Percentiles rank a stretch among this genome's conserved stretches.
Evolutionary conservation across 2,113 vertebrate genomes (phyloP).

Genomic region (Phylloscopus trochiloides): DNA sequence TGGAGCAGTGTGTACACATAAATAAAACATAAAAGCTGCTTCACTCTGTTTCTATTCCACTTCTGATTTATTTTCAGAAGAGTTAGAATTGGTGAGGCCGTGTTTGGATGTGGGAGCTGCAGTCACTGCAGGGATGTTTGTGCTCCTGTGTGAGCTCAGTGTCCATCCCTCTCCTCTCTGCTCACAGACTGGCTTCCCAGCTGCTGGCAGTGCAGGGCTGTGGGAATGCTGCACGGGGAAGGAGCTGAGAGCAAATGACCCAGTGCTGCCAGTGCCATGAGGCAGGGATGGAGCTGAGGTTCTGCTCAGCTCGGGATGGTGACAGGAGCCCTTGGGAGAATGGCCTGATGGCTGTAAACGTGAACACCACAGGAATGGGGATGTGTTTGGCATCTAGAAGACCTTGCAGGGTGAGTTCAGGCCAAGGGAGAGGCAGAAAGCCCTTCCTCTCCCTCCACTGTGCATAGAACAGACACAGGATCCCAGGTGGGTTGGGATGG

Average conservation of each 20-base stretch:
- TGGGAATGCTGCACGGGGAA: fast-evolving
- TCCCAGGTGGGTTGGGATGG: not conserved
- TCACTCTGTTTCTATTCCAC: not conserved
- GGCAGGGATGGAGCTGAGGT: fast-evolving
- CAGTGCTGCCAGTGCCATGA: fast-evolving
- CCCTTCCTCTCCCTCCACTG: not conserved
- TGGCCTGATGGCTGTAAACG: not conserved
- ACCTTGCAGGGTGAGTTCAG: not conserved
- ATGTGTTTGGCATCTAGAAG: not conserved
- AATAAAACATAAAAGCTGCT: slow-evolving; percentile 45
- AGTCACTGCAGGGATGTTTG: not conserved
- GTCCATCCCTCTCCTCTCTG: fast-evolving
- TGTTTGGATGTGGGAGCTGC: not conserved
- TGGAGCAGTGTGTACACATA: slow-evolving; percentile 19
- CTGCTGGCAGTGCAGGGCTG: not conserved
- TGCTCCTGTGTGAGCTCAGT: not conserved
- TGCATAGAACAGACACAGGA: not conserved
- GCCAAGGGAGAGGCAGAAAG: fast-evolving
- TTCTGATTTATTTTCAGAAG: slow-evolving; percentile 28
- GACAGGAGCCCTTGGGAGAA: not conserved
- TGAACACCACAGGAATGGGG: not conserved
- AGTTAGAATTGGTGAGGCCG: not conserved
- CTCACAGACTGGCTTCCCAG: not conserved
- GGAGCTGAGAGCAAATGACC: not conserved
- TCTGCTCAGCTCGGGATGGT: not conserved